These are phyloP conservation scores for Aethina tumida DNA, from an alignment of 1,140 invertebrate species.

Conservation along the genomic window DNA sequence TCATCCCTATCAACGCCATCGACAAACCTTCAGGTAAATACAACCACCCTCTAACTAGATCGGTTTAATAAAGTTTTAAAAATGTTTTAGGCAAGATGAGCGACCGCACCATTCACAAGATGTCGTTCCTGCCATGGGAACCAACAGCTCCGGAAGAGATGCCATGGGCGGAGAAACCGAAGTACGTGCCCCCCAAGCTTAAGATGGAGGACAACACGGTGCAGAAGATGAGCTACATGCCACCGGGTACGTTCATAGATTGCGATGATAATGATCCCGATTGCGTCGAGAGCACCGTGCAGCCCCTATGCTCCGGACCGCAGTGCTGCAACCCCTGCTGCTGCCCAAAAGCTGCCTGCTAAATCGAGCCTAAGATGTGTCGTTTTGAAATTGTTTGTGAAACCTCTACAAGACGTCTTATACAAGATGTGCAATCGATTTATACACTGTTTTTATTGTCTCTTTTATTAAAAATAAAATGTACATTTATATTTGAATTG, in stretches of 20 bases:
- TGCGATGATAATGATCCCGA: conserved; percentile 32
- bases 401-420: too few species aligned
- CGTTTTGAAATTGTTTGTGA: too few species aligned
- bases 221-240: conserved; percentile 38
- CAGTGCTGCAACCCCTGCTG: conserved; percentile 26
- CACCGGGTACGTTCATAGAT: conserved; percentile 39
- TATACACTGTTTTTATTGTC: too few species aligned
- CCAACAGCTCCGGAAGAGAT: conserved; percentile 31
- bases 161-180: conserved; percentile 37
- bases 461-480: too few species aligned
- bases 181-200: conserved; percentile 34
- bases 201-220: conserved; percentile 39
- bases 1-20: conserved; percentile 37
- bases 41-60: too few species aligned
- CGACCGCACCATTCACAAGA: conserved; percentile 45
- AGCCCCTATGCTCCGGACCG: conserved; percentile 11
- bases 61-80: too few species aligned
- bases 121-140: conserved; percentile 42
- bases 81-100: too few species aligned
- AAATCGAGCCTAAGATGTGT: too few species aligned
- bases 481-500: too few species aligned
- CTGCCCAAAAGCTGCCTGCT: conserved; percentile 30
- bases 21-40: conserved; percentile 43
- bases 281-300: conserved; percentile 30
- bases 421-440: too few species aligned